phyloP scores from a whole-genome alignment of 2,113 vertebrate genomes.

The Atlantisia rogersi region DNA sequence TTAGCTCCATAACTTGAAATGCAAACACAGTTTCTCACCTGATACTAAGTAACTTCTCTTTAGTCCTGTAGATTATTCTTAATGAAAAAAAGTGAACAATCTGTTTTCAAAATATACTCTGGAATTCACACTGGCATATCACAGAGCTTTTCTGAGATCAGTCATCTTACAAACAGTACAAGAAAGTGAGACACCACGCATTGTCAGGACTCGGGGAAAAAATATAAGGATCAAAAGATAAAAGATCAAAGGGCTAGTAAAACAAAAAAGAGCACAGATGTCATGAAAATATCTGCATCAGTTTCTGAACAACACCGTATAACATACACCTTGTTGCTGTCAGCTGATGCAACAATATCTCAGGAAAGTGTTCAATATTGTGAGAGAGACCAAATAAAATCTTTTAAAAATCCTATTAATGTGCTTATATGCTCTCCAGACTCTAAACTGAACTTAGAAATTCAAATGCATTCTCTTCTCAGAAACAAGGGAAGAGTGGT shows the following conservation, averaged over 20 bases:
- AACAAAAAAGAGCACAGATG: neutral
- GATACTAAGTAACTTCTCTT: neutral
- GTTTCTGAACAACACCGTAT: neutral
- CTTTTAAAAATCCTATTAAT: neutral
- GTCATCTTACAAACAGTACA: neutral
- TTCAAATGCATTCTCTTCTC: neutral
- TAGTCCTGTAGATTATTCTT: neutral
- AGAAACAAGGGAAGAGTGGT: neutral
- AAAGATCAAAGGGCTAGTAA: neutral
- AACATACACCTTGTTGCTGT: neutral
- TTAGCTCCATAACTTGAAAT: neutral
- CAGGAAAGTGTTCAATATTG: neutral
- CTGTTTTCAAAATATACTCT: neutral
- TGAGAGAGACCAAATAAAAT: neutral
- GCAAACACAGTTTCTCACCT: neutral
- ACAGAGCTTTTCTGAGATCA: neutral
- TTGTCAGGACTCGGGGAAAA: neutral
- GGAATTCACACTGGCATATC: neutral
- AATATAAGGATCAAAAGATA: neutral
- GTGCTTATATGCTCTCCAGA: neutral
- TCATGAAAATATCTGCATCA: neutral
- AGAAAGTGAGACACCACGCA: neutral
- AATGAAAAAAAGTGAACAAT: neutral
- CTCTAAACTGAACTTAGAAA: neutral
- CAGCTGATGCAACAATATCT: neutral